A percentile compares a stretch with the other conserved stretches of the same genome.
Evolutionary conservation across 1,140 invertebrate species (phyloP).

Genomic region (fruit fly (Drosophila melanogaster)): DNA sequence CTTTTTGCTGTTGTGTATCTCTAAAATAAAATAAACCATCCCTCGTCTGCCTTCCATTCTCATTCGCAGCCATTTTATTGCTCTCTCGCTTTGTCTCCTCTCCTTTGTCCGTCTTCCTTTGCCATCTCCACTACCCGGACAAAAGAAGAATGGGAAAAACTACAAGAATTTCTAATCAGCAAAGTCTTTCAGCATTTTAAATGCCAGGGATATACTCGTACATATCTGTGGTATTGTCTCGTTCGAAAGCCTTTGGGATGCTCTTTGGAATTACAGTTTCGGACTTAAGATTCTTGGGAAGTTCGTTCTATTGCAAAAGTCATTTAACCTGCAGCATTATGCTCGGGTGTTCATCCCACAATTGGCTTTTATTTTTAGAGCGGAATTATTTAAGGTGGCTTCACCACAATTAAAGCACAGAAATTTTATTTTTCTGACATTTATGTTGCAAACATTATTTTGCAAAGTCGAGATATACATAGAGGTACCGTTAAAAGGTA

Average conservation of each 20-base stretch:
- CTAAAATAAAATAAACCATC: conserved; percentile 57
- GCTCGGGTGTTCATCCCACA: neutral
- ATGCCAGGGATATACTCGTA: conserved; percentile 2
- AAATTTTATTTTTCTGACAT: neutral
- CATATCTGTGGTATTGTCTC: conserved; percentile 17
- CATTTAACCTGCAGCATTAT: neutral
- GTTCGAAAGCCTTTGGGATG: neutral
- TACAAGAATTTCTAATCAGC: conserved; percentile 47
- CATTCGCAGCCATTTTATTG: conserved; percentile 76
- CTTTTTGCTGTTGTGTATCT: conserved; percentile 60
- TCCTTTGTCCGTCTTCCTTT: conserved; percentile 11
- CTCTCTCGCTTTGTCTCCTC: conserved; percentile 57
- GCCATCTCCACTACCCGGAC: conserved; percentile 11
- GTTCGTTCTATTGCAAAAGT: neutral
- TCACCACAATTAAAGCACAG: neutral
- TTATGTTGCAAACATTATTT: neutral
- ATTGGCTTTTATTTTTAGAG: neutral
- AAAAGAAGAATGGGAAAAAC: conserved; percentile 15
- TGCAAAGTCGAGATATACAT: too few relatives aligned
- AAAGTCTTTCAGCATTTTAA: conserved; percentile 23
- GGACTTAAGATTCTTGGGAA: conserved; percentile 4
- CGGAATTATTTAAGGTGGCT: neutral
- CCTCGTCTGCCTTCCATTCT: conserved; percentile 53
- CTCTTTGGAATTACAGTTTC: conserved; percentile 5
- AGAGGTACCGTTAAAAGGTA: too few relatives aligned